Evolutionary conservation across 2,797 vertebrate genomes (phyloP).

Genomic region (Acanthopagrus latus): DNA sequence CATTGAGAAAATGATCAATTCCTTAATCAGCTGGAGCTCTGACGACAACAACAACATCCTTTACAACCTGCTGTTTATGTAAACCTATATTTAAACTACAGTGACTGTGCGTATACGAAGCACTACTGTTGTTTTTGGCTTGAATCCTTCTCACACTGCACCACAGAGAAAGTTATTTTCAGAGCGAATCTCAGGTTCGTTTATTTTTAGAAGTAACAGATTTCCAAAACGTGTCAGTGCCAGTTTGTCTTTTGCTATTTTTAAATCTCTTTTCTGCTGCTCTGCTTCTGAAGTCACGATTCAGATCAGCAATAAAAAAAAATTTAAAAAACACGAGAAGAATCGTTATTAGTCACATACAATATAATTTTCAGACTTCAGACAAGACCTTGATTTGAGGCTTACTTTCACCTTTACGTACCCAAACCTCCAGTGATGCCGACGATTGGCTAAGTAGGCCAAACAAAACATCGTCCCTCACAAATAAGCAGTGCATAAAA

Average conservation of each 20-base stretch:
- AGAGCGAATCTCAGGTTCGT: background rate
- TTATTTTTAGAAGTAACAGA: slow-evolving; percentile 42
- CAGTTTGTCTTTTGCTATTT: slow-evolving; percentile 37
- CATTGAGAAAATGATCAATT: background rate
- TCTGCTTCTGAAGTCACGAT: background rate
- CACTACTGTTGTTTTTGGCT: background rate
- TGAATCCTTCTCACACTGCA: background rate
- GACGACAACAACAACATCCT: background rate
- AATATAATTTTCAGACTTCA: too few species aligned
- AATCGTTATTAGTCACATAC: too few species aligned
- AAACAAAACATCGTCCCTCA: background rate
- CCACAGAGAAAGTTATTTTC: slow-evolving; percentile 11
- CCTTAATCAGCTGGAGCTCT: background rate
- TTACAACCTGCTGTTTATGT: background rate
- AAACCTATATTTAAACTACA: background rate
- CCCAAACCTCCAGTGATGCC: background rate
- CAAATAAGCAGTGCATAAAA: background rate
- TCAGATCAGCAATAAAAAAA: background rate
- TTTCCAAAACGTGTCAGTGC: slow-evolving; percentile 13
- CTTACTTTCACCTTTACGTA: background rate
- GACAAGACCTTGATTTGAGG: background rate
- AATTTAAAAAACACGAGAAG: too few species aligned
- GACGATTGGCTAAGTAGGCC: background rate
- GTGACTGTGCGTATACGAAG: background rate
- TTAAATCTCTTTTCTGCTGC: slow-evolving; percentile 20